Conservation (phyloP, 2,113 vertebrate genomes). For the Pseudois nayaur region DNA sequence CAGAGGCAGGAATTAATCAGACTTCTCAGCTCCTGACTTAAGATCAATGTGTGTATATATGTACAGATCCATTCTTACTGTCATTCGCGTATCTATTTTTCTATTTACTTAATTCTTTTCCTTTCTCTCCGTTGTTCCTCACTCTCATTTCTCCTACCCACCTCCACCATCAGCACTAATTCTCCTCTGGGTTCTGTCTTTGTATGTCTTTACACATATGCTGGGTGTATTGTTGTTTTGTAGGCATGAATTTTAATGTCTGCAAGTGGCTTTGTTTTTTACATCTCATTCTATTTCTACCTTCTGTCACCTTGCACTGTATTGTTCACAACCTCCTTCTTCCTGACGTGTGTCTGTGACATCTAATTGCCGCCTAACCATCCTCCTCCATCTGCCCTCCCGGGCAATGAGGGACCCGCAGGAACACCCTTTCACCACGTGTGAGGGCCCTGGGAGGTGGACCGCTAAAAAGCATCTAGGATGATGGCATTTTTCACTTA, state of each 20-base stretch:
- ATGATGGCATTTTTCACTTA: background rate
- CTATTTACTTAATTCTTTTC: background rate
- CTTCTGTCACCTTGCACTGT: rapidly evolving
- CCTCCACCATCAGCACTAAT: background rate
- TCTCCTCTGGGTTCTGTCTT: background rate
- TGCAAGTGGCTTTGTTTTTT: background rate
- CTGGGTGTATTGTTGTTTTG: rapidly evolving
- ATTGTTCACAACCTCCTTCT: background rate
- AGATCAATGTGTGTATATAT: rapidly evolving
- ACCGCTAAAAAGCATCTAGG: background rate
- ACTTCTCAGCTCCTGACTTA: background rate
- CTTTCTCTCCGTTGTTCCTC: background rate
- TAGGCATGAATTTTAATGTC: background rate
- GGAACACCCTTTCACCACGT: too few relatives aligned
- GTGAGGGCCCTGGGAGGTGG: rapidly evolving
- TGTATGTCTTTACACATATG: background rate
- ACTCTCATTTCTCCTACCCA: background rate
- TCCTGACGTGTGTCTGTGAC: rapidly evolving
- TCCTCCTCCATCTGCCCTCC: background rate
- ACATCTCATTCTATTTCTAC: background rate
- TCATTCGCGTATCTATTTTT: background rate
- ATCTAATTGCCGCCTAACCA: rapidly evolving
- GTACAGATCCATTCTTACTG: background rate
- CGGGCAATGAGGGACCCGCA: rapidly evolving
- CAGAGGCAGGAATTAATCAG: rapidly evolving